Evolutionary conservation across 2,113 vertebrate genomes (phyloP), one percentile per base, ranked within the genome.

Genomic region (Geothlypis trichas): DNA sequence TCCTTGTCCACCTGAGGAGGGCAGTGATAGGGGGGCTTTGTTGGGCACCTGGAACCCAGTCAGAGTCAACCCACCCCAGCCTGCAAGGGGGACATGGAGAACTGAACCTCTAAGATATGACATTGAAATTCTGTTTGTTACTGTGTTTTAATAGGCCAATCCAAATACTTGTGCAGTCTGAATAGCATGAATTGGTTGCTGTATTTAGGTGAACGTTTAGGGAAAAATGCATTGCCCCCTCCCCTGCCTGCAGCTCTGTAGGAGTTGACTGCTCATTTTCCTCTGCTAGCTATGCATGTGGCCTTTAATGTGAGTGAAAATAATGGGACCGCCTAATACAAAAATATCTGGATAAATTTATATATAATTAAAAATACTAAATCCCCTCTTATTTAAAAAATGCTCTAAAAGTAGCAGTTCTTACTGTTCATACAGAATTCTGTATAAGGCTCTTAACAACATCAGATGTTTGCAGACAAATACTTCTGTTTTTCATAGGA

Each of bases 381-480:
- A 49, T 4, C 0, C 0, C 1, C 1, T 82, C 11, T 42, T 67
- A 26, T 35, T 28, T 7, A 66, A 75, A 24, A 65, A 15, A 4
- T 4, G 4, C 30, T 20, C 15, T 44, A 11, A 9, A 67, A 42
- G 10, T 47, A 87, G 33, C 49, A n/a, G 27, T 49, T 69, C 31
- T 66, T 68, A 37, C 11, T 81, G 46, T 59, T 54, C 30, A 24
- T 35, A 15, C 5, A 55, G 35, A 71, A 42, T 67, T 87, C 16
- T 78, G 4, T n/a, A 5, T 41, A 26, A 61, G 15, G 33, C 8
- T 84, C n/a, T 58, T 85, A 68, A 59, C 2, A 72, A 5, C 9
- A 57, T 15, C 13, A 13, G 8, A 5, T 65, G 4, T 54, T 87
- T 77, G 52, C 42, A 81, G 35, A 49, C 15, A 74, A 68, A 46